These are phyloP conservation scores for Onchidella celtica DNA, from an alignment of 2,888 invertebrate genomes.

Conservation along the genomic window DNA sequence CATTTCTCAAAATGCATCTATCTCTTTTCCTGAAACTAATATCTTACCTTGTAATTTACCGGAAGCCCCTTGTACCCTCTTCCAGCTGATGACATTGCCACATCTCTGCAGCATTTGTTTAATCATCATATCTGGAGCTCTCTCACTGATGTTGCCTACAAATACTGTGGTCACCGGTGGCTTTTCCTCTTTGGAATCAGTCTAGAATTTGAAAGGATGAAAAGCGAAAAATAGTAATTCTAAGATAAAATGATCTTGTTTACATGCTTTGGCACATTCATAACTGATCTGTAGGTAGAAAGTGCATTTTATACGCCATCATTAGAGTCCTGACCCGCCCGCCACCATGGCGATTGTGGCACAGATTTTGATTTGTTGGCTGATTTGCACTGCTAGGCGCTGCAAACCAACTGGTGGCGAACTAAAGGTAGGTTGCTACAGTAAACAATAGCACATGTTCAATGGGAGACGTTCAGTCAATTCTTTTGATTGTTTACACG, in stretches of 20 bases:
- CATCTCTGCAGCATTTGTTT: conserved; percentile 94
- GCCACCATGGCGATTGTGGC: no score
- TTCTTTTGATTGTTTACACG: no score
- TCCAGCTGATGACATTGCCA: conserved; percentile 97
- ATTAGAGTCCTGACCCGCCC: no score
- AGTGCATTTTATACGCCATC: neutral
- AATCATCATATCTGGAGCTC: conserved; percentile 96
- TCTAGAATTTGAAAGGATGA: conserved; percentile 52
- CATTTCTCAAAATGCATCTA: no score
- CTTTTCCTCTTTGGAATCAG: conserved; percentile 73
- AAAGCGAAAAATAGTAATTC: no score
- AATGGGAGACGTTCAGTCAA: no score
- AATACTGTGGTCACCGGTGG: conserved; percentile 98
- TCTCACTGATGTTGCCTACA: conserved; percentile 97
- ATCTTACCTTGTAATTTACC: conserved; percentile 83
- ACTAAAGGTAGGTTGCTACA: no score
- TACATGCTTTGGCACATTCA: neutral
- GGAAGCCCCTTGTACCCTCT: conserved; percentile 90
- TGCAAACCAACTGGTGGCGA: no score
- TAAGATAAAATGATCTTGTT: neutral
- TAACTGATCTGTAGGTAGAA: neutral
- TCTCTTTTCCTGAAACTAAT: no score
- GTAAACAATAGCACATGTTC: no score
- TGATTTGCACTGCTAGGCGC: no score
- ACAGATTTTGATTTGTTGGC: no score